Percentiles rank a stretch among this genome's conserved stretches.
Evolutionary conservation across 2,113 vertebrate genomes (phyloP).

Genomic region (Myiozetetes cayanensis): DNA sequence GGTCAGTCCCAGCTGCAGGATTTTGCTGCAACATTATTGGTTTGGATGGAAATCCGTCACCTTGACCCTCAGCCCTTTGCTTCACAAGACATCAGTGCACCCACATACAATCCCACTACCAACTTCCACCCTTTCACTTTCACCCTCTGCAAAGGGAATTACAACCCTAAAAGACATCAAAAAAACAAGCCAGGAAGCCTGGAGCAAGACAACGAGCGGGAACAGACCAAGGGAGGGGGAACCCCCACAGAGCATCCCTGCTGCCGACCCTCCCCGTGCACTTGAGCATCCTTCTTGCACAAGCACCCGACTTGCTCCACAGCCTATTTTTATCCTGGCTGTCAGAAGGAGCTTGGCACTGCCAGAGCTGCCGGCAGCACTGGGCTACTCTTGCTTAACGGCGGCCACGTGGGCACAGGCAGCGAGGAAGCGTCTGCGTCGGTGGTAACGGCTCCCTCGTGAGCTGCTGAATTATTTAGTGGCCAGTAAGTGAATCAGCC

Average conservation of each 20-base stretch:
- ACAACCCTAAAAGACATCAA: neutral
- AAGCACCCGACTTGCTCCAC: neutral
- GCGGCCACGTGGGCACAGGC: neutral
- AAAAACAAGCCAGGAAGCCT: neutral
- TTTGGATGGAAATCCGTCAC: neutral
- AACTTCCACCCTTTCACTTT: neutral
- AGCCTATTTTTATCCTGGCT: constrained; percentile 17
- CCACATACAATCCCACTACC: neutral
- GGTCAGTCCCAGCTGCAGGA: neutral
- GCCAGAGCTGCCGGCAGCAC: neutral
- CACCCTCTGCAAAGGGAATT: neutral
- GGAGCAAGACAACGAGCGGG: accelerated
- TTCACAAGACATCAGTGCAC: neutral
- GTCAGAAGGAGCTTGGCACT: neutral
- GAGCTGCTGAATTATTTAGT: constrained; percentile 61
- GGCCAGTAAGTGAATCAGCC: constrained; percentile 54
- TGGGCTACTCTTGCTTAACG: neutral
- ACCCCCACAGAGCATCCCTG: neutral
- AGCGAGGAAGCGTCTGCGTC: neutral
- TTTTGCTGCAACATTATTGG: neutral
- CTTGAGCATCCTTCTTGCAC: neutral
- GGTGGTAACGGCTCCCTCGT: neutral
- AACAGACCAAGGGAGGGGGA: neutral
- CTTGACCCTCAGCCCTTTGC: neutral
- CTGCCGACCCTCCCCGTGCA: accelerated